Conservation (phyloP, 2,113 vertebrate genomes). For the Cyanocitta stelleri region DNA sequence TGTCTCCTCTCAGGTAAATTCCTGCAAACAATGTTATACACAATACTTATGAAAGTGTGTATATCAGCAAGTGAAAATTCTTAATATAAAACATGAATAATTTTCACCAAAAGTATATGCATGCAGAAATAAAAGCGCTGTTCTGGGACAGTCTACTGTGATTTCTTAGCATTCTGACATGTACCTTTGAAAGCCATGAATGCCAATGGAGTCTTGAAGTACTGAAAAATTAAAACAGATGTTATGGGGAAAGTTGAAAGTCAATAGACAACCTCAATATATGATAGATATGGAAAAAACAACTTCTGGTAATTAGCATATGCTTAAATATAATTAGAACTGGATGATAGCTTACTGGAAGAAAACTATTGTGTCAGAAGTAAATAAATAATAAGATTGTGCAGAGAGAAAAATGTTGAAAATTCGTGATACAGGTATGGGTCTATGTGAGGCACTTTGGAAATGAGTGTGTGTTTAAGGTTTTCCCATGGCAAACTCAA, state of each 20-base stretch:
- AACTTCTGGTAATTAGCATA: background rate
- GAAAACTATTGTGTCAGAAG: background rate
- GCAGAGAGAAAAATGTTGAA: background rate
- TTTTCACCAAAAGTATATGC: background rate
- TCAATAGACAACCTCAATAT: background rate
- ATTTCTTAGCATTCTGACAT: background rate
- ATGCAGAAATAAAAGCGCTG: background rate
- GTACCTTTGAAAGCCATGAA: background rate
- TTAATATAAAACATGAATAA: background rate
- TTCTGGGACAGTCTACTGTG: background rate
- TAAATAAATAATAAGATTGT: background rate
- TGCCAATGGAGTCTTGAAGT: background rate
- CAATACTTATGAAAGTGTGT: background rate
- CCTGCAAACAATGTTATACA: background rate
- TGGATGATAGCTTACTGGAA: background rate
- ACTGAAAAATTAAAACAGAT: background rate
- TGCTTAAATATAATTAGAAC: background rate
- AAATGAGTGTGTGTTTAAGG: background rate
- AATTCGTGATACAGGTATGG: background rate
- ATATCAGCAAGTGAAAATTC: constrained; percentile 9
- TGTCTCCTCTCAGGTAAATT: constrained; percentile 10
- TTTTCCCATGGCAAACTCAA: background rate
- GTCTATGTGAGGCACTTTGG: background rate
- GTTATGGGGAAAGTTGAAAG: background rate
- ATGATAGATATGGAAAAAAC: background rate